Evolutionary conservation across 2,888 invertebrate genomes (phyloP).

Genomic region (Platycheirus rosarum): DNA sequence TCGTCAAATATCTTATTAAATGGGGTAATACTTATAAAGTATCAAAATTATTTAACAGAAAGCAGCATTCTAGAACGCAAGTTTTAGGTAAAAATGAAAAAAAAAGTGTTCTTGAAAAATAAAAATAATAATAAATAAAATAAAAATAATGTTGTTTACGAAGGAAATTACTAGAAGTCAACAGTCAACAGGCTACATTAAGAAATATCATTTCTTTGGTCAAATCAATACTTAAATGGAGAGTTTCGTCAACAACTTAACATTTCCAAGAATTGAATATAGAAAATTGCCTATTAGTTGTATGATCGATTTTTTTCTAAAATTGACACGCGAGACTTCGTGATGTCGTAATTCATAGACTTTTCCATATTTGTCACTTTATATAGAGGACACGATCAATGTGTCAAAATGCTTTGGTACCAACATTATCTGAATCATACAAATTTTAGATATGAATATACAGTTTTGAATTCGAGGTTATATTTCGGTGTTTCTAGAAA

Average conservation of each 20-base stretch:
- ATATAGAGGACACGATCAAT: slow-evolving; percentile 68
- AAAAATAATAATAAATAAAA: no score
- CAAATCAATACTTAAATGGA: slow-evolving; percentile 49
- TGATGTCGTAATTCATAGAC: slow-evolving; percentile 63
- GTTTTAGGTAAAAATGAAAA: no score
- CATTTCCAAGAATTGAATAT: slow-evolving; percentile 8
- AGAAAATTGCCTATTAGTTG: neutral
- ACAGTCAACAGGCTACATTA: no score
- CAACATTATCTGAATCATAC: slow-evolving; percentile 8
- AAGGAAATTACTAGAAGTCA: no score
- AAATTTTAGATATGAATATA: slow-evolving; percentile 16
- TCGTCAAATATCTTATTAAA: no score
- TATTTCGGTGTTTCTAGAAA: slow-evolving; percentile 1
- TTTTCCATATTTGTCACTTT: slow-evolving; percentile 62
- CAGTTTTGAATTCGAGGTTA: slow-evolving; percentile 10
- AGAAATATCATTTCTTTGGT: no score
- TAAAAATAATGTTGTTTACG: no score
- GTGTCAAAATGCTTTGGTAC: slow-evolving; percentile 44
- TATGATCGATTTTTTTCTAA: slow-evolving; percentile 20
- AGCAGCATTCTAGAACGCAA: no score
- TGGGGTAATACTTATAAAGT: no score
- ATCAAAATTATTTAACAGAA: no score
- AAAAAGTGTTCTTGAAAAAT: no score
- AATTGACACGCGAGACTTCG: slow-evolving; percentile 36
- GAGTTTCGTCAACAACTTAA: slow-evolving; percentile 31